Base-by-base conservation (phyloP, 2,888 invertebrate species). In the Lingula anatina region DNA sequence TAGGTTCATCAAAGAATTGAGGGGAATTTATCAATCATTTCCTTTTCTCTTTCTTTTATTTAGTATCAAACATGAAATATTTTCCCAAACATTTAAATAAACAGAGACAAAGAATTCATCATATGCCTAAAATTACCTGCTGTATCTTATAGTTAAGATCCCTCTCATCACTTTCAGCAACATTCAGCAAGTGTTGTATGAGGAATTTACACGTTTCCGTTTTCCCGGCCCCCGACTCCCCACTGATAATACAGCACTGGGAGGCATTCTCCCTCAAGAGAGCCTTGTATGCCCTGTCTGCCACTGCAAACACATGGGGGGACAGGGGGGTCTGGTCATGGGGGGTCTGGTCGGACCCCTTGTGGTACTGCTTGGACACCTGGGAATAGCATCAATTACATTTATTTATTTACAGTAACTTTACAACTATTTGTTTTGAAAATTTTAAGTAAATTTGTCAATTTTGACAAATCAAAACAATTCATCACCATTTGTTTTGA, bases 231-330 rank as follows among this genome's bases (percentile, higher is more conserved):
- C 75, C 75, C 37, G 69, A 70, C 51, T 75, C 75, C 15, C 75
- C 75, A 46, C 68, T 67, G 49, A 75, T 69, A 28, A 73, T 66
- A 56, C 71, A 71, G 56, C 71, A 72, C 56, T 75, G 73, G 18
- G 65, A 61, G 27, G 39, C 26, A 18, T 57, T 52, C 4, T 63
- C 59, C 3, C 53, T 45, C 23, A 59, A 49, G 55, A 73, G 47
- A 31, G 49, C 57, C 26, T 60, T 58, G 50, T 66, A 68, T 2
- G 67, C 66, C 25, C 55, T 55, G 57, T 73, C 71, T 1, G 73
- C 71, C 5, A 66, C 54, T 35, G 61, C 60, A 50, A 65, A 75
- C 7, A 73, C 58, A 51, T 75, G 75, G 2, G 75, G 73, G 3
- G 66, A 61, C 2, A 66, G 54, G 20, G 47, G 15, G 20, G 25